These are phyloP conservation scores for Hedychridium roseum DNA, from an alignment of 2,888 invertebrate species.

Conservation along the genomic window DNA sequence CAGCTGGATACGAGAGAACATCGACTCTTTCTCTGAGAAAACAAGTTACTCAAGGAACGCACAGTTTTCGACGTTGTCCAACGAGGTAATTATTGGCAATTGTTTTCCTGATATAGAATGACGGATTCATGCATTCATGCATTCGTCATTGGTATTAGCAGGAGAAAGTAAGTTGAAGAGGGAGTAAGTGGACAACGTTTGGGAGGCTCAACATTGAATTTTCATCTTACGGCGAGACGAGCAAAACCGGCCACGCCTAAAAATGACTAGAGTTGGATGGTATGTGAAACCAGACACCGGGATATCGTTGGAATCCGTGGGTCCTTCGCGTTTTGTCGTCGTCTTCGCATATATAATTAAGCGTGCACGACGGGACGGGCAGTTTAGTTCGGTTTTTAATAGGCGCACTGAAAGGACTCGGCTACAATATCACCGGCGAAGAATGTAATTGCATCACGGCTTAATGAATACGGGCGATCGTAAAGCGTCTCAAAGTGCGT, in stretches of 20 bases:
- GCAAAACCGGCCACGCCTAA: constrained; percentile 26
- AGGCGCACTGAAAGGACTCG: constrained; percentile 22
- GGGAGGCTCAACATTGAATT: too few species aligned
- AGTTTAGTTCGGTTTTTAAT: constrained; percentile 37
- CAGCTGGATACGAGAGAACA: too few species aligned
- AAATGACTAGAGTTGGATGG: constrained; percentile 24
- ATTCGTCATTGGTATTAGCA: background rate
- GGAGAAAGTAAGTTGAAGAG: background rate
- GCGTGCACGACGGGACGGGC: constrained; percentile 19
- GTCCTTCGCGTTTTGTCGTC: constrained; percentile 26
- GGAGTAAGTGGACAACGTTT: too few species aligned
- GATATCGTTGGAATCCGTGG: constrained; percentile 35
- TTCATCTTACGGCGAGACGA: constrained; percentile 9
- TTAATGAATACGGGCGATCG: constrained; percentile 31
- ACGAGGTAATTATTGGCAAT: too few species aligned
- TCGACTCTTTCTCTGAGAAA: too few species aligned
- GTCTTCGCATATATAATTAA: constrained; percentile 35
- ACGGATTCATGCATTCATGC: too few species aligned
- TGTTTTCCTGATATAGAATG: too few species aligned
- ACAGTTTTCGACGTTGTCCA: too few species aligned
- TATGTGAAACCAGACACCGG: constrained; percentile 33
- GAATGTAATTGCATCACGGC: constrained; percentile 40
- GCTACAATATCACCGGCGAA: constrained; percentile 33
- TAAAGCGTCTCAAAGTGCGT: constrained; percentile 27
- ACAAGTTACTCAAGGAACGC: too few species aligned